Conservation (phyloP, 2,797 vertebrate species). For the Cirrhinus mrigala region DNA sequence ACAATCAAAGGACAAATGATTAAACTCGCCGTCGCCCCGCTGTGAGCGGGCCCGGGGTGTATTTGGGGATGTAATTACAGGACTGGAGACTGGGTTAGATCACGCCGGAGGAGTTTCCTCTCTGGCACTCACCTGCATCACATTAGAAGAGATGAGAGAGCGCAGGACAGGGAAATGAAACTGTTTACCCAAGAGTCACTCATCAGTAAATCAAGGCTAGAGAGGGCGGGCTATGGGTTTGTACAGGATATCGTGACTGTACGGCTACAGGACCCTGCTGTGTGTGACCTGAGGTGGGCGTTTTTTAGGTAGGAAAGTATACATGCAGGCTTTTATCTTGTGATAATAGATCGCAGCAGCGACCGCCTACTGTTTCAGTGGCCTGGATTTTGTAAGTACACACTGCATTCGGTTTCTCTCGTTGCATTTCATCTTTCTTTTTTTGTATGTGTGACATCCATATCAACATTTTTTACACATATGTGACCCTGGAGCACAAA, state of each 20-base stretch:
- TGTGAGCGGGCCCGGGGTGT: conserved; percentile 44
- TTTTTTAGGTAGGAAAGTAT: background rate
- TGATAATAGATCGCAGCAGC: background rate
- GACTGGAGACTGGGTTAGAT: conserved; percentile 48
- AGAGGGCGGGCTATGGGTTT: conserved; percentile 40
- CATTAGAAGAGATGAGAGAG: conserved; percentile 53
- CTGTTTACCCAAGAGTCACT: conserved; percentile 60
- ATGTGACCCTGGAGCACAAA: no score
- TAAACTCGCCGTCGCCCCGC: conserved; percentile 30
- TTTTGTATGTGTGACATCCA: no score
- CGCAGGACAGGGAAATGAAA: conserved; percentile 56
- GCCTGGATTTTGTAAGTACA: background rate
- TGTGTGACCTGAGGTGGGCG: conserved; percentile 13
- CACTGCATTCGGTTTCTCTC: background rate
- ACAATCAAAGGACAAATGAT: conserved; percentile 57
- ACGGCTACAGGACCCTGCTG: conserved; percentile 21
- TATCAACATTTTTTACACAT: background rate
- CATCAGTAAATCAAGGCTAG: conserved; percentile 60
- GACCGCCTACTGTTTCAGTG: background rate
- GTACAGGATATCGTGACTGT: conserved; percentile 55
- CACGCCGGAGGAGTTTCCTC: conserved; percentile 26
- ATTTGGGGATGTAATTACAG: conserved; percentile 62
- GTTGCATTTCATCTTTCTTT: no score
- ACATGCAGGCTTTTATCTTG: background rate
- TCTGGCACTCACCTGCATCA: conserved; percentile 57